Evolutionary conservation across 2,888 invertebrate species (phyloP).

Genomic region (Diaprepes abbreviatus): DNA sequence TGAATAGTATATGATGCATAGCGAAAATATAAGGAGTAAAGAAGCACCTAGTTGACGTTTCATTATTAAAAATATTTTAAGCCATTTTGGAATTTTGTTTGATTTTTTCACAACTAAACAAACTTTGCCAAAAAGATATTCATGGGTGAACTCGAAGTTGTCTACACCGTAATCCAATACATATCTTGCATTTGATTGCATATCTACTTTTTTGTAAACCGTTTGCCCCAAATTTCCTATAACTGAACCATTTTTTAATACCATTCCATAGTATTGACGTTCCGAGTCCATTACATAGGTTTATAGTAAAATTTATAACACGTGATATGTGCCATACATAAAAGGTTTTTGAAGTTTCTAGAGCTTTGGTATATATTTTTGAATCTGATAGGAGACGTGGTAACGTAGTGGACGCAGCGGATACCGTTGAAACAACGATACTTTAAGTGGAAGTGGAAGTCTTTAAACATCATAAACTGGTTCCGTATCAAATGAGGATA

Average conservation of each 20-base stretch:
- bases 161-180: conserved; percentile 61
- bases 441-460: conserved; percentile 60
- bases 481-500: conserved; percentile 33
- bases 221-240: conserved; percentile 64
- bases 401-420: conserved; percentile 27
- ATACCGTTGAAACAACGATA: conserved; percentile 60
- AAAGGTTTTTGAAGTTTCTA: conserved; percentile 52
- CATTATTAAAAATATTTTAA: conserved; percentile 55
- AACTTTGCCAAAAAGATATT: conserved; percentile 63
- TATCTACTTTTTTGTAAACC: conserved; percentile 60
- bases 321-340: conserved; percentile 53
- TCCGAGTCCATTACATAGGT: conserved; percentile 42
- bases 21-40: neutral
- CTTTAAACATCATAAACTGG: conserved; percentile 56
- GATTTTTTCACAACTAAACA: conserved; percentile 68
- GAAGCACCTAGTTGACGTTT: neutral
- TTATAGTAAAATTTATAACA: neutral
- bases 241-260: conserved; percentile 18
- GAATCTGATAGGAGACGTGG: conserved; percentile 20
- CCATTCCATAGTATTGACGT: conserved; percentile 29
- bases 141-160: conserved; percentile 63
- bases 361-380: conserved; percentile 27
- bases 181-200: conserved; percentile 67
- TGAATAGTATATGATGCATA: neutral
- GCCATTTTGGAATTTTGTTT: conserved; percentile 65